phyloP scores from a whole-genome alignment of 2,113 vertebrate species.

The Rhinogobius similis region DNA sequence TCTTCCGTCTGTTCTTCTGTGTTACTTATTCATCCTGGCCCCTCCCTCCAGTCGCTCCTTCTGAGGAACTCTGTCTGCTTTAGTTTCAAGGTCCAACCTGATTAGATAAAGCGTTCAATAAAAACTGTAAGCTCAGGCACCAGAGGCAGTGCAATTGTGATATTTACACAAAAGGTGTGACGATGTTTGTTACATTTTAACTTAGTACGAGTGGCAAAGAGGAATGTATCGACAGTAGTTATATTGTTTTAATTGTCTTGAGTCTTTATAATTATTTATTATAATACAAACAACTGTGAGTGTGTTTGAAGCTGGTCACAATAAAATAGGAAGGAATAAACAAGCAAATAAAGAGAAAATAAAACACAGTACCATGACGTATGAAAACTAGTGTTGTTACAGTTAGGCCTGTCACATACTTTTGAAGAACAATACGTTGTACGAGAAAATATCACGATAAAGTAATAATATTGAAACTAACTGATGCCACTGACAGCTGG shows the following conservation, averaged over 20 bases:
- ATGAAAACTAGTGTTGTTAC: no score
- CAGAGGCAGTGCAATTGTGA: not conserved
- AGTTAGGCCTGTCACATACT: no score
- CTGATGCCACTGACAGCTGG: no score
- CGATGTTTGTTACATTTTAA: not conserved
- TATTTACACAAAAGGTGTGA: constrained; percentile 1
- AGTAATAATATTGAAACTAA: no score
- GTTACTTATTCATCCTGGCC: not conserved
- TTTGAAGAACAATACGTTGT: no score
- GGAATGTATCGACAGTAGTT: not conserved
- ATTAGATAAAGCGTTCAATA: constrained; percentile 73
- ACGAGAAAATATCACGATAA: no score
- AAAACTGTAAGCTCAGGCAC: constrained; percentile 50
- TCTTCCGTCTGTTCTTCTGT: not conserved
- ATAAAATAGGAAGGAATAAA: no score
- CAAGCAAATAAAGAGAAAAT: no score
- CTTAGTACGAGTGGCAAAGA: not conserved
- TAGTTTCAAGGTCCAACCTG: constrained; percentile 70
- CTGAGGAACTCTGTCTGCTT: constrained; percentile 52
- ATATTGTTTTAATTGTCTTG: not conserved
- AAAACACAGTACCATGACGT: no score
- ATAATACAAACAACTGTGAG: no score
- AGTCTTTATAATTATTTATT: no score
- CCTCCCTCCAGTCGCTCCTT: constrained; percentile 10
- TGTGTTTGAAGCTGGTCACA: no score